Base-by-base conservation (phyloP, 2,888 invertebrate species). In the Noctua fimbriata region DNA sequence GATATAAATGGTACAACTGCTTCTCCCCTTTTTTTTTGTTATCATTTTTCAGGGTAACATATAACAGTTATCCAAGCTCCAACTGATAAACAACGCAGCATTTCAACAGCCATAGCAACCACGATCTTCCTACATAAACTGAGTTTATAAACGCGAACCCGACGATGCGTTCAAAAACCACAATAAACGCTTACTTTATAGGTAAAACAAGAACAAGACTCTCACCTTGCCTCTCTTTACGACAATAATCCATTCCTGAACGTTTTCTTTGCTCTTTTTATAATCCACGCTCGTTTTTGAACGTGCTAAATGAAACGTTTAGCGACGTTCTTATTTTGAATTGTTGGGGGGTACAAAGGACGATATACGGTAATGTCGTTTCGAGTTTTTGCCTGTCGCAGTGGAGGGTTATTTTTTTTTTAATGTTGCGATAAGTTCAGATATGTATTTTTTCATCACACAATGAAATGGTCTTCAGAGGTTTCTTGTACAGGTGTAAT, bases 191-290 rank as follows among this genome's bases (percentile, higher is more conserved):
- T 85, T 93, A 93, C 89, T 95, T 96, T 94, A 95, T 92, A 89
- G 89, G 87, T 83, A 90, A 86, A 91, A 91, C 90, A 88, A 88
- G 87, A 88, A 84, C 89, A 89, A 89, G 90, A 90, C 90, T 89
- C 89, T 76, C 69, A 92, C 91, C 73, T 85, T 63, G 87, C 87
- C 90, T 92, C 90, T 92, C 93, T 95, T 95, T 95, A 95, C 89
- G 93, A 92, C 94, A 91, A 95, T 96, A 95, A 96, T 95, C 94
- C 92, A 92, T 94, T 94, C 91, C 91, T 93, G 91, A 95, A 94
- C 91, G 93, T 90, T 93, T 94, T 93, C 88, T 91, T 91, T 87
- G 87, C 88, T 89, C 89, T 89, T 90, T 91, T 93, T 91, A 91
- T 92, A 92, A 92, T 90, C 89, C 90, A 73, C 87, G 79, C 84